These are phyloP conservation scores for Eristalis intricaria DNA, from an alignment of 2,888 invertebrate species.

Conservation along the genomic window DNA sequence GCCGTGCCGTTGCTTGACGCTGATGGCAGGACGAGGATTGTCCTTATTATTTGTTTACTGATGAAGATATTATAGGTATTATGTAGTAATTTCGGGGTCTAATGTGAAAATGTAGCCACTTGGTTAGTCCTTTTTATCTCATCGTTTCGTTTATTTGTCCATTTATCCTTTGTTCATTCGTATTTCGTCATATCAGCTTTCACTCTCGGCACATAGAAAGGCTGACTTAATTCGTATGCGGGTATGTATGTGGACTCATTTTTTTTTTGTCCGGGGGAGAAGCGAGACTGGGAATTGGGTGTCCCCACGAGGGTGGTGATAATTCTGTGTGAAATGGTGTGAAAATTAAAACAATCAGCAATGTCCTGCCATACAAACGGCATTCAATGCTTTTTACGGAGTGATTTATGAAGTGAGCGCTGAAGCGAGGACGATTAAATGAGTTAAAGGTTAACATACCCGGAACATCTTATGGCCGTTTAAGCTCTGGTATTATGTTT, in stretches of 20 bases:
- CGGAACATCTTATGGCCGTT: background rate
- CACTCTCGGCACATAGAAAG: slow-evolving; percentile 11
- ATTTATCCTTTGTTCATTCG: slow-evolving; percentile 29
- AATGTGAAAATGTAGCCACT: slow-evolving; percentile 50
- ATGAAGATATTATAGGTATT: slow-evolving; percentile 1
- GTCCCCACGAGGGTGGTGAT: slow-evolving; percentile 15
- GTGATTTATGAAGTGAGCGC: background rate
- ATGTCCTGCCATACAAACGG: background rate
- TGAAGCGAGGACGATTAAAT: background rate
- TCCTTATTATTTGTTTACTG: slow-evolving; percentile 28
- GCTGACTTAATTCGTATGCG: slow-evolving; percentile 15
- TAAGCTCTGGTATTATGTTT: background rate
- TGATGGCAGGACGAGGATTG: background rate
- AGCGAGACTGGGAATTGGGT: too few species aligned
- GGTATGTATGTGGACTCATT: background rate
- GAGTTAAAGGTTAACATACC: background rate
- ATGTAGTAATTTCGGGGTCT: slow-evolving; percentile 33
- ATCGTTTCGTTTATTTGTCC: slow-evolving; percentile 44
- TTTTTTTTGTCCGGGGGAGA: background rate
- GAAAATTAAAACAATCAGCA: slow-evolving; percentile 49
- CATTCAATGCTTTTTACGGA: background rate
- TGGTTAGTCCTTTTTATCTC: slow-evolving; percentile 47
- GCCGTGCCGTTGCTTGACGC: background rate
- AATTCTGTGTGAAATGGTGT: slow-evolving; percentile 49
- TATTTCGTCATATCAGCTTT: slow-evolving; percentile 12